phyloP scores from a whole-genome alignment of 2,113 vertebrate genomes.

The Tinamus guttatus region DNA sequence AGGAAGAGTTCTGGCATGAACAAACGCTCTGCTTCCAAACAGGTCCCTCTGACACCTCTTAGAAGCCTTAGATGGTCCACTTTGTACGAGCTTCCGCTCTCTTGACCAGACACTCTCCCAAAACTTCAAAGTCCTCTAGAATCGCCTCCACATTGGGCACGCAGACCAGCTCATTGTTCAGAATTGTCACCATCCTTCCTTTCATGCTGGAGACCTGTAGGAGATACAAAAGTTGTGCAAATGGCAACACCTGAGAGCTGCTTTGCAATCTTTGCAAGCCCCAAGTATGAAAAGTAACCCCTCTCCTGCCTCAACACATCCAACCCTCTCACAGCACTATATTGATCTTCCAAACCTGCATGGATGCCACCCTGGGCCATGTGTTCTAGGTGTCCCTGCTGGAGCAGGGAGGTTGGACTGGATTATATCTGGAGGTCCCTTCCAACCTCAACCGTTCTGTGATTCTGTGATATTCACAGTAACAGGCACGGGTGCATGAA shows the following conservation, averaged over 20 bases:
- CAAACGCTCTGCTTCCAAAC: neutral
- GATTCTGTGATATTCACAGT: no score
- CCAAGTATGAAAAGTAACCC: neutral
- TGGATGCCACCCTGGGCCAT: no score
- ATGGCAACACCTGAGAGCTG: neutral
- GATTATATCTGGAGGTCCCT: no score
- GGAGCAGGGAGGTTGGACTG: no score
- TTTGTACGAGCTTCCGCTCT: slow-evolving; percentile 85
- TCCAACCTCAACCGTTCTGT: no score
- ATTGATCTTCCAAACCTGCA: no score
- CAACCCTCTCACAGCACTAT: neutral
- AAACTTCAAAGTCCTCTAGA: slow-evolving; percentile 88
- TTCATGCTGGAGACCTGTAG: slow-evolving; percentile 84
- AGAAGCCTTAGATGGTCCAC: slow-evolving; percentile 85
- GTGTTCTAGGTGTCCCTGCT: no score
- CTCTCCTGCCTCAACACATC: neutral
- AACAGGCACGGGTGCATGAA: no score
- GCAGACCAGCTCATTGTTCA: slow-evolving; percentile 67
- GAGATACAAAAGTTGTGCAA: neutral
- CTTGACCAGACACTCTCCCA: slow-evolving; percentile 90
- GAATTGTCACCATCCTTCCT: slow-evolving; percentile 79
- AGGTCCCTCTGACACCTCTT: neutral
- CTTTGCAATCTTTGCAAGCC: neutral
- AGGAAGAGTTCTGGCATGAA: neutral
- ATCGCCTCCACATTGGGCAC: slow-evolving; percentile 92